phyloP scores from a whole-genome alignment of 2,113 vertebrate genomes.

The Sylvia atricapilla region DNA sequence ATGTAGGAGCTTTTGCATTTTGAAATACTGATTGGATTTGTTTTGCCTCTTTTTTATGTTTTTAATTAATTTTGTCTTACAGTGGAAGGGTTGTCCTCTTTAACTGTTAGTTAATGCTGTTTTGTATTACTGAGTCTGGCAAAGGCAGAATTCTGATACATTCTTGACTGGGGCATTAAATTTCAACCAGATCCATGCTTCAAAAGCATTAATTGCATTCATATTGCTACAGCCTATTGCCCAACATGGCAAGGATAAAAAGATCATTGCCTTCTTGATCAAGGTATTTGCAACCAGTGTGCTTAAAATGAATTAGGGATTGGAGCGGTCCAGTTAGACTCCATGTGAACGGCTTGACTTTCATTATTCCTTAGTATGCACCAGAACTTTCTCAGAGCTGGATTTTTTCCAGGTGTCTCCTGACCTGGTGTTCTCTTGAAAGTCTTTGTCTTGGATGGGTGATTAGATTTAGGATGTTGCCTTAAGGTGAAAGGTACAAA shows the following conservation, averaged over 20 bases:
- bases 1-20: not conserved
- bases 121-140: not conserved
- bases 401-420: not conserved
- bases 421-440: conserved; percentile 26
- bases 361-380: not conserved
- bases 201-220: not conserved
- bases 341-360: not conserved
- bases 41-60: not conserved
- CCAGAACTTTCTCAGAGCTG: conserved; percentile 1
- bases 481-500: conserved; percentile 39
- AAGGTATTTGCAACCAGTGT: not conserved
- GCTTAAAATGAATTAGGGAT: not conserved
- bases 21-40: not conserved
- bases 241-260: not conserved
- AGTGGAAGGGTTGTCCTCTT: not conserved
- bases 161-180: not conserved
- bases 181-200: not conserved
- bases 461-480: conserved; percentile 55
- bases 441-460: conserved; percentile 44
- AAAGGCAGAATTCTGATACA: not conserved
- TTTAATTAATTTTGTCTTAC: not conserved
- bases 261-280: not conserved
- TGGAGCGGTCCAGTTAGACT: not conserved
- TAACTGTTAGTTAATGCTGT: not conserved
- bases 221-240: not conserved